Evolutionary conservation across 2,113 vertebrate genomes (phyloP).

Genomic region (Aldabrachelys gigantea): DNA sequence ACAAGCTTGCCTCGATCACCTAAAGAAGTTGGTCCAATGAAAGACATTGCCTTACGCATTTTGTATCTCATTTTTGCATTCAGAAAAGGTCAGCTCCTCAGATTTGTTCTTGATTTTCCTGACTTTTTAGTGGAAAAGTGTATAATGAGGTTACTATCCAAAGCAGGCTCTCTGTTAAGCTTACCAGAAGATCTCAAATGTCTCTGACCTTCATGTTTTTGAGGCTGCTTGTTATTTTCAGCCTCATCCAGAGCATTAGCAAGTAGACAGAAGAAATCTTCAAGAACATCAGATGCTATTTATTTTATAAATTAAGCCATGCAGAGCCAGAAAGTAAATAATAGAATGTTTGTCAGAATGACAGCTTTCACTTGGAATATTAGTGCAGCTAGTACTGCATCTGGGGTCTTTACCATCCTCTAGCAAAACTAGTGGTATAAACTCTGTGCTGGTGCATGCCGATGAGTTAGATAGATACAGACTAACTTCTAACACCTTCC

Average conservation of each 20-base stretch:
- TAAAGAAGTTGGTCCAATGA: not conserved
- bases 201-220: not conserved
- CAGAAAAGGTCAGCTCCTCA: not conserved
- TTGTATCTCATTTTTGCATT: not conserved
- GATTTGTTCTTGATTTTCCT: not conserved
- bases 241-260: not conserved
- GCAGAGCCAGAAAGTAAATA: not conserved
- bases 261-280: not conserved
- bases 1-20: not conserved
- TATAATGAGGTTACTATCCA: not conserved
- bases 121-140: not conserved
- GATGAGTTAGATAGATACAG: not conserved
- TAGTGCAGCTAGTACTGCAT: not conserved
- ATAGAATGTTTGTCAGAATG: not conserved
- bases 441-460: not conserved
- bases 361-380: not conserved
- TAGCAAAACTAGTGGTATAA: not conserved
- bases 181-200: not conserved
- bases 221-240: not conserved
- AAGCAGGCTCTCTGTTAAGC: not conserved
- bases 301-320: not conserved
- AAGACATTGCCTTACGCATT: not conserved
- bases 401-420: not conserved
- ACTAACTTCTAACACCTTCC: not conserved
- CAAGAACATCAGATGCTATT: not conserved